A percentile compares a stretch with the other conserved stretches of the same genome.
Evolutionary conservation across 2,888 invertebrate genomes (phyloP).

Genomic region (Pachymerium ferrugineum): DNA sequence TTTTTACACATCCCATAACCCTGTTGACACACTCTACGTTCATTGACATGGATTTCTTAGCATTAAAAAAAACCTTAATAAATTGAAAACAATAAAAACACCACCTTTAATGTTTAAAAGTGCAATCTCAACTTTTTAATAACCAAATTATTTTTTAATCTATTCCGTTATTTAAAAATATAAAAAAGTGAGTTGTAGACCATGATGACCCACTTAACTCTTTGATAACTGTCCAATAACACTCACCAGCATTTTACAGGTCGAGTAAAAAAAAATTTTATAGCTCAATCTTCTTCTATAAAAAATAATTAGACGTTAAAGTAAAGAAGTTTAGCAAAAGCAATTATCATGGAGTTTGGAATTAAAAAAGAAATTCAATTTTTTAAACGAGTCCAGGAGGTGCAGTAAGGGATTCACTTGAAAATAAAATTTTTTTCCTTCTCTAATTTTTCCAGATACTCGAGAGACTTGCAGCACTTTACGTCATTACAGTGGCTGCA

Average conservation of each 20-base stretch:
- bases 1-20: neutral
- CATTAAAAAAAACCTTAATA: neutral
- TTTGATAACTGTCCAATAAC: neutral
- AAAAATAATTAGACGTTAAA: neutral
- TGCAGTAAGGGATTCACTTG: neutral
- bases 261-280: neutral
- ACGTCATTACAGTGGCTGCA: slow-evolving; percentile 29
- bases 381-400: neutral
- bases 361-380: neutral
- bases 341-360: neutral
- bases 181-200: neutral
- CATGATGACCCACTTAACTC: neutral
- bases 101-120: neutral
- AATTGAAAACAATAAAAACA: neutral
- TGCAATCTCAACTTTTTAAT: neutral
- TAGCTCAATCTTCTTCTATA: neutral
- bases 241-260: neutral
- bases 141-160: neutral
- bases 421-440: neutral
- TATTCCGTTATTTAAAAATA: neutral
- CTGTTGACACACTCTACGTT: neutral
- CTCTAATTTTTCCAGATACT: slow-evolving; percentile 4
- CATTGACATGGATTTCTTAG: neutral
- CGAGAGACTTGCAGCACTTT: slow-evolving; percentile 12
- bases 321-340: neutral